These are phyloP conservation scores for Danio aesculapii DNA, from an alignment of 2,797 vertebrate genomes.

Conservation along the genomic window DNA sequence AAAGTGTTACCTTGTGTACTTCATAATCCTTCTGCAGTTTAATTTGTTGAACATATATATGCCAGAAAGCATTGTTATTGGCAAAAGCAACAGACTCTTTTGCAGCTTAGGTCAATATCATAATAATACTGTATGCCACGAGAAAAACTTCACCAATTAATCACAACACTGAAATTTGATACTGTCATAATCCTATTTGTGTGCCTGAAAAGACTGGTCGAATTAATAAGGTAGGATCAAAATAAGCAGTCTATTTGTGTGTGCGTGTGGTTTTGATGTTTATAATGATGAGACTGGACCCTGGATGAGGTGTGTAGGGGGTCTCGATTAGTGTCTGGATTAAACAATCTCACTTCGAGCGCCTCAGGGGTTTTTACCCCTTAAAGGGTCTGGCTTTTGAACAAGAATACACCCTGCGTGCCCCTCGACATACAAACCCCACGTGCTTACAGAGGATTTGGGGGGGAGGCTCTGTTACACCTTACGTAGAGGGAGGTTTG, in stretches of 20 bases:
- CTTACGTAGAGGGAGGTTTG: constrained; percentile 67
- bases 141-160: no score
- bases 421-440: constrained; percentile 1
- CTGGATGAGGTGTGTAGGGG: constrained; percentile 1
- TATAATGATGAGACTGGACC: constrained; percentile 1
- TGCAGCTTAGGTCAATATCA: no score
- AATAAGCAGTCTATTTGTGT: constrained; percentile 20
- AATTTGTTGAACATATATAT: no score
- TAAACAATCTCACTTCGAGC: constrained; percentile 1
- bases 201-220: constrained; percentile 12
- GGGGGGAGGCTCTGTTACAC: constrained; percentile 69
- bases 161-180: no score
- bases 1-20: no score
- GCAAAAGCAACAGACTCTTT: no score
- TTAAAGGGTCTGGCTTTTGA: constrained; percentile 17
- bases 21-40: no score
- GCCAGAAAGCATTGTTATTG: no score
- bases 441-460: constrained; percentile 29
- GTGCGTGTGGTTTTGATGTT: constrained; percentile 21
- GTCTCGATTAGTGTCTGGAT: constrained; percentile 14
- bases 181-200: constrained; percentile 4
- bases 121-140: no score
- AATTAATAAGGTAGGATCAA: constrained; percentile 36
- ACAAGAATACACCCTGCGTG: constrained; percentile 47
- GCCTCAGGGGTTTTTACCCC: constrained; percentile 13